phyloP scores from a whole-genome alignment of 2,888 invertebrate genomes.

The Zaprionus obscuricornis region DNA sequence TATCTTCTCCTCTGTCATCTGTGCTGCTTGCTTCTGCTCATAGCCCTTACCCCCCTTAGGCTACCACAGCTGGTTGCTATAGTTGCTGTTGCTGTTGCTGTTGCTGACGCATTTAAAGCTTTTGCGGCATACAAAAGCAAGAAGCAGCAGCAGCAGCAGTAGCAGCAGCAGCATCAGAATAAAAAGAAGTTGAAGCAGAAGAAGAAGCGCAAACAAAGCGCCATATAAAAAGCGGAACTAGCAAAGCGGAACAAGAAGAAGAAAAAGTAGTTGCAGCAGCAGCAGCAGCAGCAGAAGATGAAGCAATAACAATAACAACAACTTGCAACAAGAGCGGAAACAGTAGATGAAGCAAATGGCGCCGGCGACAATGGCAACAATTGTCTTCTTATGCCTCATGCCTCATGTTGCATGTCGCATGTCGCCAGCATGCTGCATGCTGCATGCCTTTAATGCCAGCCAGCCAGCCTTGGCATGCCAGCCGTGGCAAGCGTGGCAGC shows the following conservation, averaged over 20 bases:
- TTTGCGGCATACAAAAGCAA: slow-evolving; percentile 75
- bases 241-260: slow-evolving; percentile 63
- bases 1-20: neutral
- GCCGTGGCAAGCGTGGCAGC: slow-evolving; percentile 36
- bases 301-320: slow-evolving; percentile 40
- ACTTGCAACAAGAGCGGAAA: no score
- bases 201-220: slow-evolving; percentile 5
- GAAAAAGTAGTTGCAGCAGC: neutral
- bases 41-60: slow-evolving; percentile 12
- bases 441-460: slow-evolving; percentile 30
- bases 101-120: slow-evolving; percentile 74
- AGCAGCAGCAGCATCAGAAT: slow-evolving; percentile 33
- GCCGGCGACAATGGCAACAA: slow-evolving; percentile 48
- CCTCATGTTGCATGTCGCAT: no score
- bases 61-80: slow-evolving; percentile 14
- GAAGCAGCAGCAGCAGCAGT: neutral
- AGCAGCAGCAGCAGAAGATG: slow-evolving; percentile 29
- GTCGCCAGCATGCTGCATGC: no score
- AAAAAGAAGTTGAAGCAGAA: slow-evolving; percentile 43
- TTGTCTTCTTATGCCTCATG: slow-evolving; percentile 5
- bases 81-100: slow-evolving; percentile 29
- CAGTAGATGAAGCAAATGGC: neutral
- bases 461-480: slow-evolving; percentile 26
- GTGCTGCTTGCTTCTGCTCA: neutral
- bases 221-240: slow-evolving; percentile 35